These are phyloP conservation scores for Ernsta delagoae DNA, from an alignment of 2,888 invertebrate genomes.

Conservation along the genomic window DNA sequence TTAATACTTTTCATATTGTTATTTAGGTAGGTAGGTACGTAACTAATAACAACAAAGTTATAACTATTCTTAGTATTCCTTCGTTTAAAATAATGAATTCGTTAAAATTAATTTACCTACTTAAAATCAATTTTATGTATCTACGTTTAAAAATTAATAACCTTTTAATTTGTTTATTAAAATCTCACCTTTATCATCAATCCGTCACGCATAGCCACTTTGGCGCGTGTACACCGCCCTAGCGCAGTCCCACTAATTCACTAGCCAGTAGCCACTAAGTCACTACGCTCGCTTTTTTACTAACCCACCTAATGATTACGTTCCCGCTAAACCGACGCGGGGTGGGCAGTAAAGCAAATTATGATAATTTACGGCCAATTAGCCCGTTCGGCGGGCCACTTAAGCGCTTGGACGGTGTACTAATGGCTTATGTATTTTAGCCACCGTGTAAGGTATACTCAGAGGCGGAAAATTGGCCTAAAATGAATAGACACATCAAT, in stretches of 20 bases:
- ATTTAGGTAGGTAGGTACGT: too few species aligned
- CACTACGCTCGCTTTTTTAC: slow-evolving; percentile 49
- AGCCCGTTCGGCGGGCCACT: slow-evolving; percentile 56
- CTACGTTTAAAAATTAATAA: too few species aligned
- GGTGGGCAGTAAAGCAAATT: slow-evolving; percentile 66
- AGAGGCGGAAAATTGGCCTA: too few species aligned
- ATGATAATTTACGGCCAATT: slow-evolving; percentile 75
- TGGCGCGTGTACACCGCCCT: not conserved
- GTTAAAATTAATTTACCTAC: too few species aligned
- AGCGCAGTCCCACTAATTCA: slow-evolving; percentile 8
- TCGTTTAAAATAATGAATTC: too few species aligned
- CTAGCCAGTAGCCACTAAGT: slow-evolving; percentile 11
- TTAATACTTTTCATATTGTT: too few species aligned
- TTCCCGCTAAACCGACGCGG: slow-evolving; percentile 54
- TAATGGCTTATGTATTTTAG: slow-evolving; percentile 61
- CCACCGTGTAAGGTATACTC: slow-evolving; percentile 43
- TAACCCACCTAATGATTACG: slow-evolving; percentile 55
- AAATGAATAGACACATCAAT: too few species aligned
- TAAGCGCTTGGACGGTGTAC: slow-evolving; percentile 54
- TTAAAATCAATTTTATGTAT: too few species aligned
- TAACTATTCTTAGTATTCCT: too few species aligned
- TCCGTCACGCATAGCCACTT: not conserved
- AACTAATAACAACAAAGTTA: too few species aligned
- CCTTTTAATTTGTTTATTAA: too few species aligned
- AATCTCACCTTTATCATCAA: too few species aligned